Evolutionary conservation across 2,888 invertebrate species (phyloP), one percentile per base, ranked within the genome.

Genomic region (Sphecodes monilicornis): DNA sequence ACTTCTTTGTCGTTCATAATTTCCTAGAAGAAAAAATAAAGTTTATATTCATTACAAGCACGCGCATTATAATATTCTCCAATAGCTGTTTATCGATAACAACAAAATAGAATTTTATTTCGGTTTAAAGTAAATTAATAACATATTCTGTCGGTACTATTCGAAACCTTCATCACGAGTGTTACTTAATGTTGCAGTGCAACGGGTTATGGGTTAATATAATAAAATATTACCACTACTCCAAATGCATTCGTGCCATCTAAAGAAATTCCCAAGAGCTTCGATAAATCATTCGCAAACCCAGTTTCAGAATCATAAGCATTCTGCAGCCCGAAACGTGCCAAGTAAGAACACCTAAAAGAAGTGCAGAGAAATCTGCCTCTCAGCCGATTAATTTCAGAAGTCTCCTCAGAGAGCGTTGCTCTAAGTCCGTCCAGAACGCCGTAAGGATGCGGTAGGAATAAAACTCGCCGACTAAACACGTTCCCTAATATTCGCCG

Each of bases 401-500:
- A n/a, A 39, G 32, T 57, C 41, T 11, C 26, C 11, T 36, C 16
- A 8, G 16, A 57, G 36, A 16, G 16, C 8, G 6, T 13, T 13
- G 11, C 60, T 29, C 13, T 13, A 22, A 10, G 13, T 18, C 26
- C 18, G 57, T 18, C 26, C 32, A 18, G 18, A 57, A 29, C 57
- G 16, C 57, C 39, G 26, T 1, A 4, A n/a, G 18, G 54, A 73
- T 26, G 39, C 26, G 41, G 26, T 6, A 57, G 10, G n/a, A 46
- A 18, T n/a, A 68, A 68, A 75, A 75, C 60, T 64, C n/a, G n/a
- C 50, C n/a, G 64, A 18, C 11, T 4, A 18, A 68, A 18, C 50
- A 29, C 32, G n/a, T 54, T 66, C 36, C 54, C 66, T 50, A 83
- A 72, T 29, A 5, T 46, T 41, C 60, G 41, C 18, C 43, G 0